A percentile compares a stretch with the other conserved stretches of the same genome.
These are phyloP conservation scores for Kryphioiulus occultus DNA, from an alignment of 2,888 invertebrate genomes.

Conservation along the genomic window DNA sequence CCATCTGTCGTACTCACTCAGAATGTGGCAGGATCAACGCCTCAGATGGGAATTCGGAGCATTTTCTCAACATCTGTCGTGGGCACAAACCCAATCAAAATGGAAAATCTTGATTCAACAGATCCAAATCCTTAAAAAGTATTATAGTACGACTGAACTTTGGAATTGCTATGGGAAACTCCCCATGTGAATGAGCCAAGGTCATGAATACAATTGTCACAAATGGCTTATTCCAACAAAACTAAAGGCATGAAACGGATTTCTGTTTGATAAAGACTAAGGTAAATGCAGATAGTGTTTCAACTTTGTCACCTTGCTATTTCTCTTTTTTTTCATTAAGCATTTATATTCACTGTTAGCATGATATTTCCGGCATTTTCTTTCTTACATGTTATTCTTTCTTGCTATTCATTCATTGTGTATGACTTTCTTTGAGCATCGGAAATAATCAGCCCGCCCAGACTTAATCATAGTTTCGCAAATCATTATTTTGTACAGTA, in stretches of 20 bases:
- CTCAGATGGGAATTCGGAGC: slow-evolving; percentile 48
- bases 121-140: neutral
- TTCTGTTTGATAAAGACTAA: too few relatives aligned
- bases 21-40: neutral
- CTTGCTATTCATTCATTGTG: neutral
- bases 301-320: neutral
- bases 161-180: neutral
- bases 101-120: neutral
- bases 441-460: neutral
- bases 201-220: too few relatives aligned
- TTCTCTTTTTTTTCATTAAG: too few relatives aligned
- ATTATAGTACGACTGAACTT: neutral
- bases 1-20: slow-evolving; percentile 34
- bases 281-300: too few relatives aligned
- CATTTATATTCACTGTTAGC: too few relatives aligned
- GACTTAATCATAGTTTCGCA: neutral
- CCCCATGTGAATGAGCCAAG: too few relatives aligned
- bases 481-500: neutral
- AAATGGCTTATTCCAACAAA: too few relatives aligned
- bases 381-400: too few relatives aligned
- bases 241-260: too few relatives aligned
- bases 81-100: neutral
- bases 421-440: neutral
- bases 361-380: too few relatives aligned
- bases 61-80: slow-evolving; percentile 47